These are phyloP conservation scores for Phyllotreta cruciferae DNA, from an alignment of 2,888 invertebrate species.

Conservation along the genomic window DNA sequence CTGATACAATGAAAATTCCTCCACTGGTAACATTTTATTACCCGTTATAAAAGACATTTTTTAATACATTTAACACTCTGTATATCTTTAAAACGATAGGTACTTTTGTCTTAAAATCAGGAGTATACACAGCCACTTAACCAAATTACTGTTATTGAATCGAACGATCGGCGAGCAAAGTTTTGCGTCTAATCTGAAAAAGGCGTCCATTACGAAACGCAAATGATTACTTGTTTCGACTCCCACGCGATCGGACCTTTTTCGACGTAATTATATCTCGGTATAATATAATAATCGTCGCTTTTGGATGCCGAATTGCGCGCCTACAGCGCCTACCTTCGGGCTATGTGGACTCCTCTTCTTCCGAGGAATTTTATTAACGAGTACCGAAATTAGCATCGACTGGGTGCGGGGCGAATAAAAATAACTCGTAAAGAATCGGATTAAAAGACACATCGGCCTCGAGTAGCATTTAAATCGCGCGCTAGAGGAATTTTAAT, in stretches of 20 bases:
- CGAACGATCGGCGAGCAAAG: conserved; percentile 6
- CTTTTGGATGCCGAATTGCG: too few species aligned
- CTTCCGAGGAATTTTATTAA: too few species aligned
- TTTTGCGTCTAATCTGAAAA: conserved; percentile 22
- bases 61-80: too few species aligned
- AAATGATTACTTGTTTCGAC: conserved; percentile 25
- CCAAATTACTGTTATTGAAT: conserved; percentile 24
- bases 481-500: conserved; percentile 3
- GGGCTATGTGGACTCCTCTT: too few species aligned
- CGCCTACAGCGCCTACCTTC: too few species aligned
- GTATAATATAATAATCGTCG: background rate
- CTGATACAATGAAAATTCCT: too few species aligned
- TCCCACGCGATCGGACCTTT: conserved; percentile 16
- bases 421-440: conserved; percentile 32
- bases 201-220: conserved; percentile 20
- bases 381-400: too few species aligned
- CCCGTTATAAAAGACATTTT: too few species aligned
- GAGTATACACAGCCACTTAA: conserved; percentile 6
- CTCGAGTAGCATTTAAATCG: conserved; percentile 33
- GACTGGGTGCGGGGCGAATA: too few species aligned
- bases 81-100: too few species aligned
- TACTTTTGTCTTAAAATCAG: too few species aligned
- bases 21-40: too few species aligned
- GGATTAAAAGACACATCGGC: conserved; percentile 31
- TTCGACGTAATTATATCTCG: conserved; percentile 21